Evolutionary conservation across 2,888 invertebrate genomes (phyloP).

Genomic region (Tipula vernalis): DNA sequence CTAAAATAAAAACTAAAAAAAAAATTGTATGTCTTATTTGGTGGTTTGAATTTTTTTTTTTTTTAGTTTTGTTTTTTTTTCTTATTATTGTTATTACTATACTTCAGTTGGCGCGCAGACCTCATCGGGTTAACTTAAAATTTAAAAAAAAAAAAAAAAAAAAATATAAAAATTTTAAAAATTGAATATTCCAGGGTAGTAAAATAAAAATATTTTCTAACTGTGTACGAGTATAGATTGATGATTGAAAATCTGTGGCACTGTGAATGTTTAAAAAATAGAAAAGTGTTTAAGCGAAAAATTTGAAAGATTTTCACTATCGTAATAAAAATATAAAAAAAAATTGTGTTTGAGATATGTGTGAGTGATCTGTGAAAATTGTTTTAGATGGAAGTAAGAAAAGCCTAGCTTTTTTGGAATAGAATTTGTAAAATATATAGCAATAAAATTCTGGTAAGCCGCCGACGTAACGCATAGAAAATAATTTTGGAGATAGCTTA

Average conservation of each 20-base stretch:
- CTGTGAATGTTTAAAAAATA: not conserved
- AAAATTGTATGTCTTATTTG: not conserved
- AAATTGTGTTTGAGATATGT: not conserved
- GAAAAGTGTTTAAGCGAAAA: not conserved
- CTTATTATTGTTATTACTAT: not conserved
- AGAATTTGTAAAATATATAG: not conserved
- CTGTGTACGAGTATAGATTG: not conserved
- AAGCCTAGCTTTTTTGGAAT: not conserved
- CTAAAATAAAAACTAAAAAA: not conserved
- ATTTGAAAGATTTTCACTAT: no score
- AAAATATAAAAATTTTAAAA: not conserved
- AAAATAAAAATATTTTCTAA: not conserved
- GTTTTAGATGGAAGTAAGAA: not conserved
- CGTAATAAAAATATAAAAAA: not conserved
- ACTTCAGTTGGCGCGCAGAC: conserved; percentile 9
- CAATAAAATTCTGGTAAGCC: not conserved
- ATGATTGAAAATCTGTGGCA: not conserved
- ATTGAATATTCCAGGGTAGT: not conserved
- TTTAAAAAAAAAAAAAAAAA: not conserved
- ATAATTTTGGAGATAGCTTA: not conserved
- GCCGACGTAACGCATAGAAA: not conserved
- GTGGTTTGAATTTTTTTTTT: not conserved
- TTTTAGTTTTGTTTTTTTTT: not conserved
- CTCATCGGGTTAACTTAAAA: conserved; percentile 9
- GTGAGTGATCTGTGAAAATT: not conserved